Conservation (phyloP, 2,888 invertebrate species). For the Megamerina dolium region DNA sequence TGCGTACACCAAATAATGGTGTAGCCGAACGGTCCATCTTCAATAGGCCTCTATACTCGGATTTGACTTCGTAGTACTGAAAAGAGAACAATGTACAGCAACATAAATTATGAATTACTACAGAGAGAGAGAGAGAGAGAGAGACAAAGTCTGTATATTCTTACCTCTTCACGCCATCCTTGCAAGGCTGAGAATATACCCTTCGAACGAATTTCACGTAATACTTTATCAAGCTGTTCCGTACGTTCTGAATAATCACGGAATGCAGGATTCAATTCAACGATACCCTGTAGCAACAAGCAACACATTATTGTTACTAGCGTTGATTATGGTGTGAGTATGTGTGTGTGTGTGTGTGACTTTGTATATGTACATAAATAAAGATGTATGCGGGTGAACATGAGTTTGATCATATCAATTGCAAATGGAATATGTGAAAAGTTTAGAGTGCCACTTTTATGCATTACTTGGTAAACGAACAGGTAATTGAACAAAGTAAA, state of each 20-base stretch:
- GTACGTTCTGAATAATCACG: slow-evolving; percentile 79
- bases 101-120: background rate
- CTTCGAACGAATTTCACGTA: slow-evolving; percentile 68
- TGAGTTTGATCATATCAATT: no score
- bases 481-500: no score
- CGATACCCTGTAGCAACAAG: slow-evolving; percentile 57
- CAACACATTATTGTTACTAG: no score
- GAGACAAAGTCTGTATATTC: background rate
- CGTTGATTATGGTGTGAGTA: no score
- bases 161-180: slow-evolving; percentile 91
- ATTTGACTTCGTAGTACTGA: slow-evolving; percentile 83
- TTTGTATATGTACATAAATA: no score
- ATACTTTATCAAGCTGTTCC: slow-evolving; percentile 68
- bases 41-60: slow-evolving; percentile 55
- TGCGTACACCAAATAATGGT: slow-evolving; percentile 87
- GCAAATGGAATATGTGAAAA: no score
- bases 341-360: no score
- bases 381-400: no score
- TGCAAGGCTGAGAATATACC: slow-evolving; percentile 73
- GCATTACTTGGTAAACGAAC: no score
- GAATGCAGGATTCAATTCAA: slow-evolving; percentile 82
- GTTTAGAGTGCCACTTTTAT: no score
- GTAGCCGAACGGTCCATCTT: slow-evolving; percentile 92
- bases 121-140: no score
- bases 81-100: slow-evolving; percentile 27